Evolutionary conservation across 2,888 invertebrate species (phyloP).

Genomic region (Lydus trimaculatus): DNA sequence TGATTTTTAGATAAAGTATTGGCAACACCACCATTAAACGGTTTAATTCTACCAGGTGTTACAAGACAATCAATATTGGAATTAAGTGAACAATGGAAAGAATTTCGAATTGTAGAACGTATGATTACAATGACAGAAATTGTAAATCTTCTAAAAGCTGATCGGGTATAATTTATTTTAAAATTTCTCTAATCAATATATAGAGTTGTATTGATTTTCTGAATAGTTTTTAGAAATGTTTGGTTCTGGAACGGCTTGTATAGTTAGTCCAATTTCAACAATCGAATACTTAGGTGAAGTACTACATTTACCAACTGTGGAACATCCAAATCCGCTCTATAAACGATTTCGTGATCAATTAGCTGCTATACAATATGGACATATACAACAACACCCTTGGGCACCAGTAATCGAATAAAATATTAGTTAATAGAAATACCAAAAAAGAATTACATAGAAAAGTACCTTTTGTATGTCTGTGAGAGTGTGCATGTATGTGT

Average conservation of each 20-base stretch:
- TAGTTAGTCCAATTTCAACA: slow-evolving; percentile 89
- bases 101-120: slow-evolving; percentile 83
- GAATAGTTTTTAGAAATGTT: slow-evolving; percentile 94
- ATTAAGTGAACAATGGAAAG: slow-evolving; percentile 83
- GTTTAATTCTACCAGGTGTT: slow-evolving; percentile 94
- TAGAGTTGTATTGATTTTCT: slow-evolving; percentile 47
- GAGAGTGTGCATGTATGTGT: no score
- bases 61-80: slow-evolving; percentile 88
- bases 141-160: slow-evolving; percentile 74
- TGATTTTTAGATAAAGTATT: slow-evolving; percentile 81
- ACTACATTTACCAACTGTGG: slow-evolving; percentile 76
- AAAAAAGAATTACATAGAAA: background rate
- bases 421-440: background rate
- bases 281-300: slow-evolving; percentile 79
- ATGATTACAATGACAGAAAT: slow-evolving; percentile 86
- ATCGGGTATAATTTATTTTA: slow-evolving; percentile 71
- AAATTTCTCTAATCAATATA: background rate
- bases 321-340: slow-evolving; percentile 76
- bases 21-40: slow-evolving; percentile 91
- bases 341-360: slow-evolving; percentile 78
- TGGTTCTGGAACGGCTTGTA: slow-evolving; percentile 97
- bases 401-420: slow-evolving; percentile 70
- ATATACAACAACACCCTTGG: slow-evolving; percentile 82
- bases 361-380: slow-evolving; percentile 89
- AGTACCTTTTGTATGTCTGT: background rate